Base-by-base conservation (phyloP, 2,888 invertebrate species). In the Alloplasta piceator region DNA sequence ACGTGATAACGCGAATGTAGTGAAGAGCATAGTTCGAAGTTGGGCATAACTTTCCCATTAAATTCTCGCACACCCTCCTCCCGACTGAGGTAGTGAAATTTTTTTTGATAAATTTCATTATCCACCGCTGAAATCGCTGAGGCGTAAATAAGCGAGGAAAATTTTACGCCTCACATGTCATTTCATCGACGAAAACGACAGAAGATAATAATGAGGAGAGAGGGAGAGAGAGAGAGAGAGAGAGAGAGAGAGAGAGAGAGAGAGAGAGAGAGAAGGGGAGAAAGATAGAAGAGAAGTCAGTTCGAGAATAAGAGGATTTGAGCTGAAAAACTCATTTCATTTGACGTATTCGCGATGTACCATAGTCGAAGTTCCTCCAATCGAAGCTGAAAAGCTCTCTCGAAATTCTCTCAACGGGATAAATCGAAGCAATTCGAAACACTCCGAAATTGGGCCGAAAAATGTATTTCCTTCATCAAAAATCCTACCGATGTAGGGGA, bases 121-220 rank as follows among this genome's bases (percentile, higher is more conserved):
- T 26, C 26, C 26, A 26, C 26, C 26, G 3, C 26, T 26, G 26
- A 3, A 83, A 82, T 73, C 73, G 78, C 78, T 55, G 79, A 74
- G 67, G 80, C 48, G 75, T 56, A 16, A 39, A 41, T 6, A 68
- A 80, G 73, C 78, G 77, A 61, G 63, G 55, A 50, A 75, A 76
- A 83, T 83, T 84, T 83, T 82, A 81, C 80, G 83, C 78, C 16
- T 68, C 76, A 78, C 82, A 77, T 78, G 77, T 76, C 73, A 66
- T 80, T 58, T 84, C 82, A 82, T 80, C 83, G 78, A 83, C 81
- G 82, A 78, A 78, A 80, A 83, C 84, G 82, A 72, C 78, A 71
- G 79, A 63, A 71, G 79, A 64, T 80, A 82, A 82, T 75, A 85
- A 83, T 46, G 56, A 16, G 50, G 26, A 63, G 48, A 73, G 75